These are phyloP conservation scores for Oryctolagus cuniculus DNA, from an alignment of 2,113 vertebrate species.

Conservation along the genomic window DNA sequence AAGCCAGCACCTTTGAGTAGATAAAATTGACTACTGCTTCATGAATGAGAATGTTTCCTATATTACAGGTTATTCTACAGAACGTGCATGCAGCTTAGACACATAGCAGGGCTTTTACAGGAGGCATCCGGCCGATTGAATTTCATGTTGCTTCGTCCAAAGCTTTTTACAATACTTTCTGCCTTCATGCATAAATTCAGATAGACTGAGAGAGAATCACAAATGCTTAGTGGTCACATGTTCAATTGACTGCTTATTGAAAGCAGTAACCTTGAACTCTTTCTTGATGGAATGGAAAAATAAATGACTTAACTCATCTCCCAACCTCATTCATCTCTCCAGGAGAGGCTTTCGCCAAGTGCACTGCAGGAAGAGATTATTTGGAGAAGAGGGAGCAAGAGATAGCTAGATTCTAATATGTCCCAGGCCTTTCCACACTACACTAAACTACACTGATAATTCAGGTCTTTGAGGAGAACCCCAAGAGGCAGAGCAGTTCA, in stretches of 20 bases:
- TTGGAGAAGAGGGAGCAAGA: constrained; percentile 28
- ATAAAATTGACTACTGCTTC: background rate
- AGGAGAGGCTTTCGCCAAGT: constrained; percentile 24
- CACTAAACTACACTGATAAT: background rate
- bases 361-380: background rate
- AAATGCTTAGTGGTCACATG: constrained; percentile 15
- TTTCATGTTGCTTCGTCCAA: constrained; percentile 22
- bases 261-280: constrained; percentile 54
- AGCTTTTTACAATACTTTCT: constrained; percentile 46
- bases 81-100: background rate
- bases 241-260: constrained; percentile 41
- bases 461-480: background rate
- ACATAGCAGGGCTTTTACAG: background rate
- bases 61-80: background rate
- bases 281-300: constrained; percentile 66
- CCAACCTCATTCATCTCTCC: constrained; percentile 21
- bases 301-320: constrained; percentile 63
- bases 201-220: background rate
- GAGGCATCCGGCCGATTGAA: background rate
- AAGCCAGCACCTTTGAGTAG: background rate
- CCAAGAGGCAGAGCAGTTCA: background rate
- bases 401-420: background rate
- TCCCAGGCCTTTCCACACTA: background rate
- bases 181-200: constrained; percentile 62
- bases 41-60: background rate